phyloP scores from a whole-genome alignment of 2,797 vertebrate genomes.

The Bucorvus abyssinicus region DNA sequence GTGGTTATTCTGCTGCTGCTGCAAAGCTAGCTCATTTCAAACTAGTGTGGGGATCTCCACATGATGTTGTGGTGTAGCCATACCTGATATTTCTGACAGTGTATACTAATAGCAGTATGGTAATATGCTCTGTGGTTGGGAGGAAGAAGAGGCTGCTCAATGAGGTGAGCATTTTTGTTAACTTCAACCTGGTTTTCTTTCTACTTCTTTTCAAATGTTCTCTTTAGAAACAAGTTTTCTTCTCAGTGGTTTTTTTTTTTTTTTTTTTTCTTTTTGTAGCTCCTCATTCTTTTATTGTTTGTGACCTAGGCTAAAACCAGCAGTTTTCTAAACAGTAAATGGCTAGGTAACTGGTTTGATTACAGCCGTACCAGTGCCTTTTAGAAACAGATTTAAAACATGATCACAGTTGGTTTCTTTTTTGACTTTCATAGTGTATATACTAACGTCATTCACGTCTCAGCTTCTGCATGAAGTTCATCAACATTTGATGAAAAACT shows the following conservation, averaged over 20 bases:
- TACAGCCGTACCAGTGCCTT: background rate
- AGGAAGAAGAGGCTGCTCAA: background rate
- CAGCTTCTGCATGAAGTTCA: background rate
- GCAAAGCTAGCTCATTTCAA: background rate
- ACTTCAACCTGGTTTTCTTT: background rate
- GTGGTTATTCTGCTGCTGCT: background rate
- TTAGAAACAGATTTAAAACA: background rate
- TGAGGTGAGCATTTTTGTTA: background rate
- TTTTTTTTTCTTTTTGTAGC: background rate
- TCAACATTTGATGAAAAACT: background rate
- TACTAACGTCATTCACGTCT: background rate
- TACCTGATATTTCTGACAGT: background rate
- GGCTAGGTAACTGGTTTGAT: background rate
- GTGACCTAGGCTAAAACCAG: background rate
- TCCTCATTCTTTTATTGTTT: background rate
- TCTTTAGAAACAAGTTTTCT: background rate
- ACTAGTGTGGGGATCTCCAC: fast-evolving
- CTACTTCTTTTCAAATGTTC: background rate
- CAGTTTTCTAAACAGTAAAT: background rate
- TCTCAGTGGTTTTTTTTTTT: background rate
- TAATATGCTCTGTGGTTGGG: background rate
- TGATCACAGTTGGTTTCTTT: background rate
- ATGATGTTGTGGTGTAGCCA: background rate
- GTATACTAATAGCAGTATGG: background rate
- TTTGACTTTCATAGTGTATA: background rate